Evolutionary conservation across 2,888 invertebrate genomes (phyloP).

Genomic region (Cancer borealis): DNA sequence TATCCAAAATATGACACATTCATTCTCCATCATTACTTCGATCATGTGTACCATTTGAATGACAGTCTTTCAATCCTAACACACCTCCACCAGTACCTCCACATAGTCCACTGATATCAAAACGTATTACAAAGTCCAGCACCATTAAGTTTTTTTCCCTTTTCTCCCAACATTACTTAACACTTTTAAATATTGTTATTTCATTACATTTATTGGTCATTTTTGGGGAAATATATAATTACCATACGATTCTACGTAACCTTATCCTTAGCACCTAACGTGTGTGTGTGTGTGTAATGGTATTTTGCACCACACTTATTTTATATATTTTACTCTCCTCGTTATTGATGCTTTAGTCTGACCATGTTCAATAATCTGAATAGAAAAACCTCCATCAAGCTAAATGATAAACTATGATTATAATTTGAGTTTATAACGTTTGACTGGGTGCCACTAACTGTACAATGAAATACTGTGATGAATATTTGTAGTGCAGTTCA

Average conservation of each 20-base stretch:
- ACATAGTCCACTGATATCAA: neutral
- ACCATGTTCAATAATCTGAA: neutral
- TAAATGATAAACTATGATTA: neutral
- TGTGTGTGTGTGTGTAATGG: neutral
- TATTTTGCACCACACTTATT: neutral
- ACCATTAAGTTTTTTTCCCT: neutral
- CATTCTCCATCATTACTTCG: neutral
- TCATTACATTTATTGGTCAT: slow-evolving; percentile 1
- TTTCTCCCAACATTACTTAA: neutral
- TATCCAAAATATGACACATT: neutral
- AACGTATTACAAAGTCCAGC: slow-evolving; percentile 31
- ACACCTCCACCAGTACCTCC: neutral
- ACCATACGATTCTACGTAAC: neutral
- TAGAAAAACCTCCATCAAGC: neutral
- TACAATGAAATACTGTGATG: neutral
- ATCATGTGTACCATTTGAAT: neutral
- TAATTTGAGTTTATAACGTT: neutral
- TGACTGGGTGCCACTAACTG: slow-evolving; percentile 27
- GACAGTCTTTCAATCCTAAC: neutral
- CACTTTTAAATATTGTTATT: neutral
- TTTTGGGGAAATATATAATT: neutral
- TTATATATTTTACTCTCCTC: neutral
- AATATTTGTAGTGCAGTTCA: neutral
- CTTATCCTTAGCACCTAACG: neutral
- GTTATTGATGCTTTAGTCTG: neutral